Base-by-base conservation (phyloP, 1,140 invertebrate species). In the Danaus plexippus region DNA sequence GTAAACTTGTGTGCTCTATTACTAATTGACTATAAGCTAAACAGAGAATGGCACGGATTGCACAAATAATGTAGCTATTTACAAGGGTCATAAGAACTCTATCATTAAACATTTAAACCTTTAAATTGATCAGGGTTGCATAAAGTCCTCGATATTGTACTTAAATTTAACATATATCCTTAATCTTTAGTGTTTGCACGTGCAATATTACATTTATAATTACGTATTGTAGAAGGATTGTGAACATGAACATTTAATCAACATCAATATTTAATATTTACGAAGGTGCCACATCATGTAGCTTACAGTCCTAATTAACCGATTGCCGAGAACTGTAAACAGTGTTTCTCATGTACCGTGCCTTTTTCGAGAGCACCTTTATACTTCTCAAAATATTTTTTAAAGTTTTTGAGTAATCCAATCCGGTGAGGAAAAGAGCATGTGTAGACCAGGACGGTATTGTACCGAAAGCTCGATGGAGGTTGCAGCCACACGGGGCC, bases 41-140 rank as follows among this genome's bases (percentile, higher is more conserved):
- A 85, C 69, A 83, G 79, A 87, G 77, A 84, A 87, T 87, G 81
- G 84, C 84, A 87, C 84, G 84, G 84, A 87, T 85, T 82, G 78
- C 77, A 85, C 81, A 85, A 80, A 71, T 66, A 84, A 77, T 69
- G 71, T 73, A 67, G 66, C 66, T 86, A 86, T 86, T 56, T 85
- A 86, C 83, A 86, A 63, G 65, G 73, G 73, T 77, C 22, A 73
- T 74, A 73, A 73, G 69, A 75, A 71, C 65, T 76, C 77, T 82
- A 85, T 69, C 71, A 75, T 73, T 54, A 61, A 59, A 64, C 58
- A 47, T 57, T 70, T 69, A 66, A 60, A 63, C 55, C 75, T 70
- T 66, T 75, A 77, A 76, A 70, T 80, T 75, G 69, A 71, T 78
- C 76, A 69, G 70, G 70, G 55, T 72, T 76, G 73, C 73, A 73